Conservation (phyloP, 2,113 vertebrate genomes). For the Todiramphus chloris region DNA sequence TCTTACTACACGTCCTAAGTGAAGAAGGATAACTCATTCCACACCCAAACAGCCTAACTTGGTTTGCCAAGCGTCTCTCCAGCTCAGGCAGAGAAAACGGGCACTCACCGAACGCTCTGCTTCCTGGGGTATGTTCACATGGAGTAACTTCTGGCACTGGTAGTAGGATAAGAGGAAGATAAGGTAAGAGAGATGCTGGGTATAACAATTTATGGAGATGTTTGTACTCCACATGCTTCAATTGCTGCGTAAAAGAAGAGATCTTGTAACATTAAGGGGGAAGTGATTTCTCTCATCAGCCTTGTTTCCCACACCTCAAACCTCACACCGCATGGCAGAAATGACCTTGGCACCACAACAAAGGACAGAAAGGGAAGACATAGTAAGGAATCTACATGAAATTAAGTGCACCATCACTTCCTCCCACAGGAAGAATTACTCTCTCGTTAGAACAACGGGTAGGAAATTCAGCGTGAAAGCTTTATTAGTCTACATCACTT, state of each 20-base stretch:
- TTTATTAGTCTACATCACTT: background rate
- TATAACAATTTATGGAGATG: background rate
- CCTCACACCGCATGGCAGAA: background rate
- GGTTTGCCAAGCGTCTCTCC: background rate
- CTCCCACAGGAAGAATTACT: background rate
- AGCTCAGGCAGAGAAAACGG: background rate
- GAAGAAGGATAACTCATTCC: background rate
- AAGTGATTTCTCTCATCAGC: background rate
- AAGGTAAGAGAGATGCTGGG: background rate
- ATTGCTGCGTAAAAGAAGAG: background rate
- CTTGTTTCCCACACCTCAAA: background rate
- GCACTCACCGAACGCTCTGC: too few species aligned
- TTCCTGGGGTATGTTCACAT: background rate
- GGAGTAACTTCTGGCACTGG: background rate
- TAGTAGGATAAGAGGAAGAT: background rate
- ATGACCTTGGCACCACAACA: background rate
- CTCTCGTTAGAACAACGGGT: background rate
- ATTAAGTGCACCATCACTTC: background rate
- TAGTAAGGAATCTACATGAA: background rate
- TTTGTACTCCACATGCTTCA: background rate
- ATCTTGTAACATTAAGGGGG: background rate
- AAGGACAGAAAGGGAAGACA: background rate
- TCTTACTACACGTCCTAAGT: background rate
- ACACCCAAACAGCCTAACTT: too few species aligned
- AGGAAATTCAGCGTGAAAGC: background rate